Percentiles rank a stretch among this genome's conserved stretches.
phyloP scores from a whole-genome alignment of 2,888 invertebrate species.

The Antheraea yamamai region DNA sequence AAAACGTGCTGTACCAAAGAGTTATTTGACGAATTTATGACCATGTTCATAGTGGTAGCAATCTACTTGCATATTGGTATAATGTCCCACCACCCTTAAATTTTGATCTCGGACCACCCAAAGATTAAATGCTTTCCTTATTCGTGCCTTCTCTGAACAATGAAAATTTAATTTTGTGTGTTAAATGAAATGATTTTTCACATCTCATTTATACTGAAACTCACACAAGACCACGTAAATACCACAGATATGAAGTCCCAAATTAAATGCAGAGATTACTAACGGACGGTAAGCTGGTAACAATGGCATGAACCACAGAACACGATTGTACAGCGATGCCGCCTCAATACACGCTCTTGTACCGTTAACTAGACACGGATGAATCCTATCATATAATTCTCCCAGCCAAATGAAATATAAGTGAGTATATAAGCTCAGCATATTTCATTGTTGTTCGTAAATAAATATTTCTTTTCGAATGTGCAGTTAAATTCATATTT shows the following conservation, averaged over 20 bases:
- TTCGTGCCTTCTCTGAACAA: no score
- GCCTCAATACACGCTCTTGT: background rate
- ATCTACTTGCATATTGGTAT: no score
- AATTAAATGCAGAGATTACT: background rate
- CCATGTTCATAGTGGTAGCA: no score
- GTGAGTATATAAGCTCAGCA: background rate
- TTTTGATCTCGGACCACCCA: no score
- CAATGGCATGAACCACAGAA: conserved; percentile 1
- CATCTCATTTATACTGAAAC: background rate
- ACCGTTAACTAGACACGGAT: background rate
- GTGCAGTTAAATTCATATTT: background rate
- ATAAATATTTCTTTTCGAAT: background rate
- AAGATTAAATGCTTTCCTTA: no score
- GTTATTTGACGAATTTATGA: no score
- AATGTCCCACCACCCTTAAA: no score
- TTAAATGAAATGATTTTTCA: background rate
- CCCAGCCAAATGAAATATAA: background rate
- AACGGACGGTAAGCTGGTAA: background rate
- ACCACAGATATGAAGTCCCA: background rate
- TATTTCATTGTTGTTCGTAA: background rate
- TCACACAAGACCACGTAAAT: background rate
- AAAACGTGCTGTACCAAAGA: no score
- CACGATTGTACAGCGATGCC: background rate
- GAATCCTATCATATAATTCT: background rate
- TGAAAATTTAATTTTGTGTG: no score